Base-by-base conservation (phyloP, 2,113 vertebrate genomes). In the Morphnarchus princeps region DNA sequence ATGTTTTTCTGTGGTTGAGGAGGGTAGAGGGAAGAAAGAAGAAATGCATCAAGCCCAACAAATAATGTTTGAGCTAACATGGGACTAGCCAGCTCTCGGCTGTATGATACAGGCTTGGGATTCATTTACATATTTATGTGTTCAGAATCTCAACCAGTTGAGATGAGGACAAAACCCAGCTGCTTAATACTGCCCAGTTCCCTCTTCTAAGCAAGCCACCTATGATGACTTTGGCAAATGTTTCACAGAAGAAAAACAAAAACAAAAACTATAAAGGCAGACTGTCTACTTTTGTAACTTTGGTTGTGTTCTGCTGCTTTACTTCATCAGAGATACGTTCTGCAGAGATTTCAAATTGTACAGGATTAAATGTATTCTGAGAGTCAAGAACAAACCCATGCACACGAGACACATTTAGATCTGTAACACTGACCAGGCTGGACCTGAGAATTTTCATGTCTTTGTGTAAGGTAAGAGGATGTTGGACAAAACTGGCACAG, bases 1-100 rank as follows among this genome's bases (percentile, higher is more conserved):
- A 73, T 94, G 69, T 84, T 95, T 95, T 87, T 29, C 87, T 85
- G 88, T 90, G 97, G 92, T 59, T n/a, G 70, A 63, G 32, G 0
- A 9, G 5, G 7, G 38, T 74, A 40, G 72, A 74, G 45, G 38
- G n/a, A 38, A 38, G 38, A 57, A 55, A 76, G n/a, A 16, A 61
- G 52, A 72, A 89, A 85, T 63, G 55, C 79, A 73, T 59, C 38
- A 63, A 81, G 22, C 18, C 49, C 59, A 43, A 52, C 49, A 78
- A 92, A n/a, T 40, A 63, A 38, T 69, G 45, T 90, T 92, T 94
- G 82, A 92, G 40, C 78, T 91, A 90, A 55, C 36, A 6, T 17
- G 4, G 55, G 67, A 72, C 38, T 54, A 77, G 65, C 43, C 59
- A 84, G 65, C 42, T 95, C 65, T 50, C 50, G 4, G 45, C 81